phyloP scores from a whole-genome alignment of 1,140 invertebrate genomes.

The Ctenoplectra terminalis region DNA sequence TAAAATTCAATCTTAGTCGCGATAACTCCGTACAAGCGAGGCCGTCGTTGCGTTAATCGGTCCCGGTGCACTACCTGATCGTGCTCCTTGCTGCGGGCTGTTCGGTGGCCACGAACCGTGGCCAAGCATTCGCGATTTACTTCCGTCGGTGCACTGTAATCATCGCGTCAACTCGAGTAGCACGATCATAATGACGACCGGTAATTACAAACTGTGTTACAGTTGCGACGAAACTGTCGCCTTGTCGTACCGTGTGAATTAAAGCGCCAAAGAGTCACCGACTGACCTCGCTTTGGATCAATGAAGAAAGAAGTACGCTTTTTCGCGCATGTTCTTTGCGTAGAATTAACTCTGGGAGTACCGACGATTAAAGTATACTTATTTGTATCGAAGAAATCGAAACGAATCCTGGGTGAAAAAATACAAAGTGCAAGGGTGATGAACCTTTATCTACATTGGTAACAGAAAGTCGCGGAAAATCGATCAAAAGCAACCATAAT shows the following conservation, averaged over 20 bases:
- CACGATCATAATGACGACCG: slow-evolving; percentile 75
- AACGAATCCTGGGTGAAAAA: too few species aligned
- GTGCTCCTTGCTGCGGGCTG: slow-evolving; percentile 39
- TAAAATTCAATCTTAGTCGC: slow-evolving; percentile 59
- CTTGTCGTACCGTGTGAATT: slow-evolving; percentile 65
- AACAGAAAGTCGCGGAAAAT: too few species aligned
- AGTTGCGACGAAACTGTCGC: slow-evolving; percentile 64
- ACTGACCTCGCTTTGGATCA: neutral
- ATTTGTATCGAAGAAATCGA: too few species aligned
- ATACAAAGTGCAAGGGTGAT: too few species aligned
- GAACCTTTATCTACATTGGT: too few species aligned
- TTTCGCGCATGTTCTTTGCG: too few species aligned
- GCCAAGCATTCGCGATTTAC: slow-evolving; percentile 68
- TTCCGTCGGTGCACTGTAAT: slow-evolving; percentile 75
- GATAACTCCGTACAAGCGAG: slow-evolving; percentile 42
- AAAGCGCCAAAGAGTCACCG: slow-evolving; percentile 57
- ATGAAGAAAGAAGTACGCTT: slow-evolving; percentile 7
- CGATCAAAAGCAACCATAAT: too few species aligned
- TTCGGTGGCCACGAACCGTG: slow-evolving; percentile 51
- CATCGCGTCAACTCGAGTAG: slow-evolving; percentile 79
- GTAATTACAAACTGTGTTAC: slow-evolving; percentile 78
- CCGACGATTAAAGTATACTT: too few species aligned
- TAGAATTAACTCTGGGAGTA: too few species aligned
- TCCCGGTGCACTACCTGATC: slow-evolving; percentile 47
- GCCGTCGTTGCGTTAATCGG: slow-evolving; percentile 50